A percentile compares a stretch with the other conserved stretches of the same genome.
phyloP scores from a whole-genome alignment of 2,113 vertebrate genomes.

The Kryptolebias marmoratus region DNA sequence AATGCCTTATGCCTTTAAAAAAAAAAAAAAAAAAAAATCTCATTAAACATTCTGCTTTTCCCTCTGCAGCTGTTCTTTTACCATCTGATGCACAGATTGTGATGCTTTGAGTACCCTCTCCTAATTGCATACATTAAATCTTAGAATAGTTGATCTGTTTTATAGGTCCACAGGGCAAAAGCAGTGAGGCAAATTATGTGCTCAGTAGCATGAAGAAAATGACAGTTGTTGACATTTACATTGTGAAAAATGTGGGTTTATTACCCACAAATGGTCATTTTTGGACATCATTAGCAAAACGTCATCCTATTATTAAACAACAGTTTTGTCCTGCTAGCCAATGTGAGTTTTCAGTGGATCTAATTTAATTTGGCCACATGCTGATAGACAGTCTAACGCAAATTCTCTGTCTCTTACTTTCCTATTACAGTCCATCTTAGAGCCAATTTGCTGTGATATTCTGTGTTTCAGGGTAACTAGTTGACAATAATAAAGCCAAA shows the following conservation, averaged over 20 bases:
- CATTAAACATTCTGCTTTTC: slow-evolving; percentile 14
- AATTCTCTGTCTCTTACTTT: slow-evolving; percentile 26
- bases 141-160: neutral
- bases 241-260: neutral
- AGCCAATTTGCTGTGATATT: slow-evolving; percentile 64
- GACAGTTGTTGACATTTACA: neutral
- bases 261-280: slow-evolving; percentile 1
- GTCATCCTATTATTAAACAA: slow-evolving; percentile 16
- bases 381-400: slow-evolving; percentile 17
- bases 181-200: neutral
- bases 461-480: slow-evolving; percentile 35
- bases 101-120: neutral
- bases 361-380: slow-evolving; percentile 15
- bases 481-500: slow-evolving; percentile 65
- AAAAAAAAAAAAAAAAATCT: neutral
- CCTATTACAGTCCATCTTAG: slow-evolving; percentile 50
- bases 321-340: slow-evolving; percentile 1
- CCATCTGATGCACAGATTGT: neutral
- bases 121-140: neutral
- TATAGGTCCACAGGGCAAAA: slow-evolving; percentile 1
- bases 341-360: slow-evolving; percentile 1
- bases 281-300: slow-evolving; percentile 6
- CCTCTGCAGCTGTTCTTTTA: slow-evolving; percentile 8
- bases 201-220: slow-evolving; percentile 1
- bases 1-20: slow-evolving; percentile 35